Evolutionary conservation across 2,888 invertebrate species (phyloP).

Genomic region (Hypsopygia costalis): DNA sequence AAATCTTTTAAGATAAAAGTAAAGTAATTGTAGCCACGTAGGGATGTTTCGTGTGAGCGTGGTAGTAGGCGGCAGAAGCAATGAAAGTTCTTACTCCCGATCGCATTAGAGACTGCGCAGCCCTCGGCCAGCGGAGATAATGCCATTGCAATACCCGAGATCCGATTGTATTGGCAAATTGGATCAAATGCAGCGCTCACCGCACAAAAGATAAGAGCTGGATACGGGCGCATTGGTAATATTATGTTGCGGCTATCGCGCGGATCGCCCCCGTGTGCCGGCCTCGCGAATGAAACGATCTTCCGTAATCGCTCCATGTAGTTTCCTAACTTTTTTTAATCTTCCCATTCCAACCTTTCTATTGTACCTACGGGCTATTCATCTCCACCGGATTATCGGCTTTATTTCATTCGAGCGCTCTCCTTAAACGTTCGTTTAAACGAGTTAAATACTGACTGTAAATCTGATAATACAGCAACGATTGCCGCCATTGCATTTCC

Average conservation of each 20-base stretch:
- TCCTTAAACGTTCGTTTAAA: slow-evolving; percentile 15
- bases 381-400: slow-evolving; percentile 35
- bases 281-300: slow-evolving; percentile 41
- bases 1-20: too few relatives aligned
- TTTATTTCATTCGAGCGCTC: slow-evolving; percentile 21
- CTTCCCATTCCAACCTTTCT: slow-evolving; percentile 37
- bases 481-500: slow-evolving; percentile 37
- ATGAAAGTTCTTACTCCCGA: slow-evolving; percentile 57
- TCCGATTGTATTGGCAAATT: slow-evolving; percentile 80
- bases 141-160: slow-evolving; percentile 75
- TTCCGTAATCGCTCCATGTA: slow-evolving; percentile 41
- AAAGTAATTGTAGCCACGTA: slow-evolving; percentile 8
- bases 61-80: slow-evolving; percentile 32
- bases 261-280: slow-evolving; percentile 39
- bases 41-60: slow-evolving; percentile 6
- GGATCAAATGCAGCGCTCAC: slow-evolving; percentile 79
- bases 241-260: slow-evolving; percentile 61
- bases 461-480: slow-evolving; percentile 44
- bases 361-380: slow-evolving; percentile 33
- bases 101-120: slow-evolving; percentile 63
- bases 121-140: slow-evolving; percentile 64
- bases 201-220: slow-evolving; percentile 73
- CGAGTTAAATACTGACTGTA: slow-evolving; percentile 21
- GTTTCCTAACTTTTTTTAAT: slow-evolving; percentile 41
- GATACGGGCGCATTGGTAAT: slow-evolving; percentile 57